A percentile compares a stretch with the other conserved stretches of the same genome.
These are phyloP conservation scores for Chondrosia reniformis DNA, from an alignment of 37 sponge, comb jelly and placozoan species.

Conservation along the genomic window DNA sequence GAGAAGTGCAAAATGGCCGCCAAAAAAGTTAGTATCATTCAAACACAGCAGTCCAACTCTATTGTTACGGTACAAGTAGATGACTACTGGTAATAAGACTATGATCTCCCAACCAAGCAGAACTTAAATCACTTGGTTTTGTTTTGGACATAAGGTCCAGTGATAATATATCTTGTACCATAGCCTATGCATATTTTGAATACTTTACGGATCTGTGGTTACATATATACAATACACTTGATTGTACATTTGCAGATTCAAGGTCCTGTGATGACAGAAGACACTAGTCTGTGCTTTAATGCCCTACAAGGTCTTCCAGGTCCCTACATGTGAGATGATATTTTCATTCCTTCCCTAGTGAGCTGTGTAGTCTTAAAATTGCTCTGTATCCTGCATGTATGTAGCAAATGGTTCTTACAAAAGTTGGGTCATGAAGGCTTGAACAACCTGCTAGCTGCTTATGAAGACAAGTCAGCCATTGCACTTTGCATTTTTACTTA, in stretches of 20 bases:
- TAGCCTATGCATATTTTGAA: too few relatives aligned
- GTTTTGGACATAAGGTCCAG: too few relatives aligned
- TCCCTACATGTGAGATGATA: constrained; percentile 79
- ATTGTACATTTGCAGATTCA: constrained; percentile 34
- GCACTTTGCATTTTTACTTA: constrained; percentile 96
- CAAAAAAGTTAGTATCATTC: constrained; percentile 38
- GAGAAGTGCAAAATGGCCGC: constrained; percentile 86
- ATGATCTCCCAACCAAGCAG: too few relatives aligned
- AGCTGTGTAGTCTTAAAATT: not conserved
- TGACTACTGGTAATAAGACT: too few relatives aligned
- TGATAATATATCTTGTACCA: too few relatives aligned
- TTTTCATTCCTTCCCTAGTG: too few relatives aligned
- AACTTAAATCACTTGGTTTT: too few relatives aligned
- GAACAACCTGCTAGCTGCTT: constrained; percentile 85
- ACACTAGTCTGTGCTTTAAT: constrained; percentile 92
- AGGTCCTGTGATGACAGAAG: constrained; percentile 88
- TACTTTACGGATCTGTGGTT: too few relatives aligned
- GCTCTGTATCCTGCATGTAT: not conserved
- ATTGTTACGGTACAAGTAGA: too few relatives aligned
- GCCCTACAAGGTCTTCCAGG: constrained; percentile 94
- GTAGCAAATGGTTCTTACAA: constrained; percentile 88
- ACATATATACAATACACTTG: too few relatives aligned
- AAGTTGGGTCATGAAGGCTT: constrained; percentile 85
- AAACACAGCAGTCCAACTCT: not conserved
- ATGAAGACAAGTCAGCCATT: constrained; percentile 84